phyloP scores from a whole-genome alignment of 2,888 invertebrate species.

The Willowsia nigromaculata region DNA sequence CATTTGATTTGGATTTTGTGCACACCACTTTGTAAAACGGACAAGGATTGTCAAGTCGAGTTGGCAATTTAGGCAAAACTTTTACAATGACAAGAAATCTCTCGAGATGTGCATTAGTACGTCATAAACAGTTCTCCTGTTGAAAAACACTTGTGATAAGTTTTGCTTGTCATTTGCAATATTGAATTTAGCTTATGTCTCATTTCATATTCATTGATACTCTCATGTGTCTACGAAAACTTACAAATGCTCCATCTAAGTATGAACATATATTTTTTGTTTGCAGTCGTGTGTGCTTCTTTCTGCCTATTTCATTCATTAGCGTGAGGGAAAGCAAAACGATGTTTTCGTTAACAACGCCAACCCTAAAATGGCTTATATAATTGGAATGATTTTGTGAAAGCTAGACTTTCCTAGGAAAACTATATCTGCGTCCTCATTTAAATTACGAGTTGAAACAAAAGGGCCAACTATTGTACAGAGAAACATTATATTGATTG shows the following conservation, averaged over 20 bases:
- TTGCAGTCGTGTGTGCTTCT: background rate
- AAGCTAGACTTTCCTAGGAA: background rate
- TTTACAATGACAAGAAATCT: background rate
- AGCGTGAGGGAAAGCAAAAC: background rate
- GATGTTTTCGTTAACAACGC: background rate
- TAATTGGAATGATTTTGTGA: background rate
- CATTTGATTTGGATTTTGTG: too few relatives aligned
- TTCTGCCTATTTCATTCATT: background rate
- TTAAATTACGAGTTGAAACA: background rate
- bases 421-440: background rate
- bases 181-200: background rate
- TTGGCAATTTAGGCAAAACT: background rate
- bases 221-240: background rate
- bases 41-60: background rate
- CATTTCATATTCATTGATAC: background rate
- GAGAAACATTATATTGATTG: background rate
- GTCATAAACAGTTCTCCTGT: background rate
- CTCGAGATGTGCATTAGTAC: background rate
- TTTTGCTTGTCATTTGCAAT: background rate
- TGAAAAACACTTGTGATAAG: background rate
- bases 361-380: background rate
- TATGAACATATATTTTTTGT: background rate
- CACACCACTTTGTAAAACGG: too few relatives aligned
- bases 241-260: background rate
- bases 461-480: background rate